Evolutionary conservation across 2,113 vertebrate genomes (phyloP).

Genomic region (Chaenogobius annularis): DNA sequence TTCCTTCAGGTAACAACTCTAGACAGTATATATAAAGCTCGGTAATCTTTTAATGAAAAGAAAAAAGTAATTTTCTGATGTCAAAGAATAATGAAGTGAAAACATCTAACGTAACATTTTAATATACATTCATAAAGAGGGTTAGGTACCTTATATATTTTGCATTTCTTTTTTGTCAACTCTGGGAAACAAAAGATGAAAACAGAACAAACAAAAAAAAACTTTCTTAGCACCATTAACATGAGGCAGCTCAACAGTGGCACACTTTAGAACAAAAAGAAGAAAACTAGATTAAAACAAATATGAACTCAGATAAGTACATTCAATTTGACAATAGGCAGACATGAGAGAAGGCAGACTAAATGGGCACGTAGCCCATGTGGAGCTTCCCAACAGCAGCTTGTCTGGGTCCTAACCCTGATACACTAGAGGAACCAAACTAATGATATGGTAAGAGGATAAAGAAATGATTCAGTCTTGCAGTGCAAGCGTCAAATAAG

Average conservation of each 20-base stretch:
- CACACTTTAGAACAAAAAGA: constrained; percentile 85
- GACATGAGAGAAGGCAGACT: constrained; percentile 84
- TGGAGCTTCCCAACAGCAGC: constrained; percentile 76
- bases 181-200: constrained; percentile 63
- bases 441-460: constrained; percentile 64
- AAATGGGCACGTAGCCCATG: constrained; percentile 75
- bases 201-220: constrained; percentile 33
- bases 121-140: constrained; percentile 99
- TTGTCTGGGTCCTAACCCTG: constrained; percentile 78
- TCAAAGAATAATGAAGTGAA: constrained; percentile 94
- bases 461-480: constrained; percentile 65
- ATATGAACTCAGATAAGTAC: constrained; percentile 81
- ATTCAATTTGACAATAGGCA: constrained; percentile 98
- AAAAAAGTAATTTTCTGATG: constrained; percentile 92
- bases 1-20: constrained; percentile 99
- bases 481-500: constrained; percentile 63
- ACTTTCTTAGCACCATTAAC: constrained; percentile 94
- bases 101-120: constrained; percentile 92
- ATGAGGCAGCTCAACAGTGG: constrained; percentile 94
- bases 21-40: constrained; percentile 99
- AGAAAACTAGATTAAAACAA: constrained; percentile 62
- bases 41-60: constrained; percentile 92
- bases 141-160: constrained; percentile 80
- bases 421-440: constrained; percentile 71
- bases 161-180: constrained; percentile 83